These are phyloP conservation scores for Psittacula derbiana DNA, from an alignment of 2,797 vertebrate genomes.

Conservation along the genomic window DNA sequence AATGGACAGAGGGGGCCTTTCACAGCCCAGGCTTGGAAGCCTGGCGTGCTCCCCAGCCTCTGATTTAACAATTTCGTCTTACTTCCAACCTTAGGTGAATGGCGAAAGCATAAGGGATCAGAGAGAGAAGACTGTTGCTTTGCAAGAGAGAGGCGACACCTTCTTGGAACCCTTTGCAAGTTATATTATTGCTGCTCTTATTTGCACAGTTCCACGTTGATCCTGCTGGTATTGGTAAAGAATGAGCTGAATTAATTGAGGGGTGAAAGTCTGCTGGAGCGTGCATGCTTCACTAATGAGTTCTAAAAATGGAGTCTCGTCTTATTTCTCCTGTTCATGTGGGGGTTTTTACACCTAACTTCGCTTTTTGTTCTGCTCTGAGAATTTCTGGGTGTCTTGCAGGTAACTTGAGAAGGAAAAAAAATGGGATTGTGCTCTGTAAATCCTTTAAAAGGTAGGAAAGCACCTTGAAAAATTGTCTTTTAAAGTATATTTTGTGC, in stretches of 20 bases:
- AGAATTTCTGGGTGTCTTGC: background rate
- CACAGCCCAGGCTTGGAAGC: background rate
- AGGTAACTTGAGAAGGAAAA: background rate
- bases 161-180: background rate
- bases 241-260: background rate
- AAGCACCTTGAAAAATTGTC: background rate
- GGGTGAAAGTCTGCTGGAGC: background rate
- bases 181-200: background rate
- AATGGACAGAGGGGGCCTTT: conserved; percentile 43
- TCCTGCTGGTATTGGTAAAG: background rate
- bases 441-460: background rate
- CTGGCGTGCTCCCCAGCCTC: conserved; percentile 30
- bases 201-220: background rate
- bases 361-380: background rate
- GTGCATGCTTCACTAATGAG: background rate
- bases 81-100: background rate
- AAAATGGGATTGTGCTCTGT: background rate
- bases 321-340: background rate
- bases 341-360: background rate
- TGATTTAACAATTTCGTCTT: conserved; percentile 27
- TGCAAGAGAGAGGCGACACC: background rate
- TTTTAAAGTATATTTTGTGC: background rate
- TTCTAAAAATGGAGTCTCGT: background rate
- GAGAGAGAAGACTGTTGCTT: background rate
- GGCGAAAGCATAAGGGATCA: background rate